Conservation (phyloP, 2,113 vertebrate species). For the Entelurus aequoreus region DNA sequence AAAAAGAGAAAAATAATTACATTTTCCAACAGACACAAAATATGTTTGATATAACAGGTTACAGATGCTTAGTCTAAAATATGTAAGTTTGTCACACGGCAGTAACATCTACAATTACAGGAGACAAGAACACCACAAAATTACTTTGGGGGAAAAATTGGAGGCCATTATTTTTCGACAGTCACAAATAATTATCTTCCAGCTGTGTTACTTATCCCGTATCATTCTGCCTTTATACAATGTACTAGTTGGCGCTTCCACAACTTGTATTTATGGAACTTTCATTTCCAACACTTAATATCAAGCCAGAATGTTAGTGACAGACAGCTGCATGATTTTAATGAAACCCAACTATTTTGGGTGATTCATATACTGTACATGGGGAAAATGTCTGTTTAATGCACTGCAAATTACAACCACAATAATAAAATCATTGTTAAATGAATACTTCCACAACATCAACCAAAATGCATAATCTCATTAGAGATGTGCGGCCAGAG, state of each 20-base stretch:
- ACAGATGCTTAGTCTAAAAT: not conserved
- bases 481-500: too few species aligned
- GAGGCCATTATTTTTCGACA: slow-evolving; percentile 9
- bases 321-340: not conserved
- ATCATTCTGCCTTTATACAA: slow-evolving; percentile 8
- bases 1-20: not conserved
- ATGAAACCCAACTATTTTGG: not conserved
- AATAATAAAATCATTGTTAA: too few species aligned
- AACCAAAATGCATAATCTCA: too few species aligned
- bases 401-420: too few species aligned
- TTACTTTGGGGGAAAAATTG: not conserved
- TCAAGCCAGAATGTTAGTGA: not conserved
- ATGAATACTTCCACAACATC: too few species aligned
- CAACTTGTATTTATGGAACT: not conserved
- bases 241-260: not conserved
- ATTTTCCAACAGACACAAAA: slow-evolving; percentile 17
- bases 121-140: not conserved
- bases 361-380: too few species aligned
- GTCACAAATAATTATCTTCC: not conserved
- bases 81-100: not conserved
- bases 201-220: not conserved
- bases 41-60: not conserved
- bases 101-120: not conserved
- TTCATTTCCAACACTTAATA: not conserved
- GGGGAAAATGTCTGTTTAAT: too few species aligned